phyloP scores from a whole-genome alignment of 2,888 invertebrate genomes.

The Leptura quadrifasciata region DNA sequence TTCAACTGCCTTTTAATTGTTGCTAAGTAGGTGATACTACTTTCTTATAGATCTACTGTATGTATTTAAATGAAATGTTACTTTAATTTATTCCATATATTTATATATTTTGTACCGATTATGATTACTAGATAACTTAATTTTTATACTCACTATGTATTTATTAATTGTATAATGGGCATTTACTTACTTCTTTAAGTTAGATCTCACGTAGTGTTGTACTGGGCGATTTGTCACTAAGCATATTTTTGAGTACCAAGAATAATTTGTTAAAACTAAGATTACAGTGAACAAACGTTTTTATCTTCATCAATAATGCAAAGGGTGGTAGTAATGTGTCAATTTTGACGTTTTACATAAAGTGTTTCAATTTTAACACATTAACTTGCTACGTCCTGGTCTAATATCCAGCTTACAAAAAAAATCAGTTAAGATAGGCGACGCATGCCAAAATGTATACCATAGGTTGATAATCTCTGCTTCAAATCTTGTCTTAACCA shows the following conservation, averaged over 20 bases:
- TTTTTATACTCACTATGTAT: conserved; percentile 21
- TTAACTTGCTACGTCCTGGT: no score
- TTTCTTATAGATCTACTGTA: conserved; percentile 24
- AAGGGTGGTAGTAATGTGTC: no score
- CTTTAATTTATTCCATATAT: conserved; percentile 40
- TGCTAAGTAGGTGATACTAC: conserved; percentile 37
- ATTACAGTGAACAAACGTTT: not conserved
- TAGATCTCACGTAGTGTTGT: not conserved
- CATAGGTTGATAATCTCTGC: no score
- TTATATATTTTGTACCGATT: conserved; percentile 36
- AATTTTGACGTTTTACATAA: no score
- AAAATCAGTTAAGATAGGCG: no score
- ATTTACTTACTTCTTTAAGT: not conserved
- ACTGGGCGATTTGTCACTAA: not conserved
- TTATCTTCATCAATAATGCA: not conserved
- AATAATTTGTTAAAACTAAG: not conserved
- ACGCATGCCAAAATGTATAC: no score
- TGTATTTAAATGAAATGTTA: conserved; percentile 17
- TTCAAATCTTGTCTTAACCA: no score
- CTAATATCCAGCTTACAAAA: no score
- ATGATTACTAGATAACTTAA: not conserved
- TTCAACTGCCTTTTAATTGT: conserved; percentile 42
- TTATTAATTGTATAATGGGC: not conserved
- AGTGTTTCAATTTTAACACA: no score
- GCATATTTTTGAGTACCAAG: not conserved